Evolutionary conservation across 2,888 invertebrate species (phyloP), one percentile per base, ranked within the genome.

Genomic region (Metalampra italica): DNA sequence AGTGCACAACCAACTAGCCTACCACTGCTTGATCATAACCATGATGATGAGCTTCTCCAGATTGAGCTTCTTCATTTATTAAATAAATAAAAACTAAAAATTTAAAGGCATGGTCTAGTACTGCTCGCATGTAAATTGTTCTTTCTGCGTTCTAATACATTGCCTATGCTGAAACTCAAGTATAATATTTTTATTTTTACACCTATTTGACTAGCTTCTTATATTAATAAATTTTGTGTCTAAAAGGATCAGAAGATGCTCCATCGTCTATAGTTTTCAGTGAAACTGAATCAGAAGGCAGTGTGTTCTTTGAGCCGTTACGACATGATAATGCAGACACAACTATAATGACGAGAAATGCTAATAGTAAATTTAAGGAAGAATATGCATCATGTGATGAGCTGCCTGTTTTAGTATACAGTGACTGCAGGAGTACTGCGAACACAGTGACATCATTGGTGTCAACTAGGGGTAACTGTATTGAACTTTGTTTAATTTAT

Each of bases 221-320:
- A 2, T 22, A 22, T 22, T 22, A 22, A 22, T 22, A 22, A n/a
- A n/a, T n/a, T 22, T 22, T 22, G 22, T 22, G 22, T 22, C 22
- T 22, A 3, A 5, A 22, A 42, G 46, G 79, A 5, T 72, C 75
- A n/a, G 88, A 88, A 57, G 88, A 88, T 50, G 80, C 87, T n/a
- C 83, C 85, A 11, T 84, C 86, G 9, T 87, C 87, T 1, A 84
- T 89, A 84, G 86, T 87, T 34, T 88, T 88, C 1, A 87, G 87
- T 46, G 89, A 89, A 53, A 85, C 84, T 2, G 88, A 89, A 54
- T 89, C 88, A 0, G 89, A 88, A 47, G 82, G 79, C 54, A 86
- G 88, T 49, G 66, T 80, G 14, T 56, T 83, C 14, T 79, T 83
- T 0, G 87, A 87, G 39, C 68, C 69, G 9, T 67, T 60, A 11